Percentiles rank a stretch among this genome's conserved stretches.
phyloP scores from a whole-genome alignment of 2,888 invertebrate genomes.

The Drosophila mimetica region DNA sequence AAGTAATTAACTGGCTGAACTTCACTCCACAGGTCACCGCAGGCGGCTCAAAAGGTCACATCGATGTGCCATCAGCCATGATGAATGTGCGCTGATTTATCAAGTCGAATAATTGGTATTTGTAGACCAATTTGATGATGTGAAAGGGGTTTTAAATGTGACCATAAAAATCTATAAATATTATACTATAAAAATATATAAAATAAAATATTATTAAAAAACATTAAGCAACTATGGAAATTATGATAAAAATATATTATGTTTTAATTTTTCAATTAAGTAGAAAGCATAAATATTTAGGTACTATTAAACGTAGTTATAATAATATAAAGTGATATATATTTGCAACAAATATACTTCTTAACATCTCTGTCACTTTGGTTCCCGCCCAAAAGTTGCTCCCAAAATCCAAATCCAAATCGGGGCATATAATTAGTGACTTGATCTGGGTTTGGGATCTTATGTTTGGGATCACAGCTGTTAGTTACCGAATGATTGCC shows the following conservation, averaged over 20 bases:
- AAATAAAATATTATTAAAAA: too few relatives aligned
- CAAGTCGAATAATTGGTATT: constrained; percentile 12
- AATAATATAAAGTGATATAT: too few relatives aligned
- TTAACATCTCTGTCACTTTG: not conserved
- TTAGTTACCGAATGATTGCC: constrained; percentile 65
- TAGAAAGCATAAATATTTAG: too few relatives aligned
- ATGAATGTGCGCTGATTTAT: constrained; percentile 58
- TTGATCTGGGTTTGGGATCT: constrained; percentile 6
- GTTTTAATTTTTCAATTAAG: too few relatives aligned
- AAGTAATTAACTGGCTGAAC: constrained; percentile 80
- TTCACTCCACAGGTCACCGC: constrained; percentile 50
- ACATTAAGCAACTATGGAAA: too few relatives aligned
- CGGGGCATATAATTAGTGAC: constrained; percentile 57
- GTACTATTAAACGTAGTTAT: too few relatives aligned
- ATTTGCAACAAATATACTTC: not conserved
- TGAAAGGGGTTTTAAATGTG: too few relatives aligned
- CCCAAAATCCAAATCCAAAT: too few relatives aligned
- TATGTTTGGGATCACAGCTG: constrained; percentile 36
- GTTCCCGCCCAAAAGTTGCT: constrained; percentile 30
- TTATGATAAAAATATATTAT: too few relatives aligned
- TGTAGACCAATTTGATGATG: too few relatives aligned
- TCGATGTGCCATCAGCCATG: constrained; percentile 43
- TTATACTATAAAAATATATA: too few relatives aligned
- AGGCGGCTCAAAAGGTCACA: constrained; percentile 19
- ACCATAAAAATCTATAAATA: too few relatives aligned